Percentiles rank a stretch among this genome's conserved stretches.
Evolutionary conservation across 2,797 vertebrate species (phyloP).

Genomic region (Microctenopoma lineatum): DNA sequence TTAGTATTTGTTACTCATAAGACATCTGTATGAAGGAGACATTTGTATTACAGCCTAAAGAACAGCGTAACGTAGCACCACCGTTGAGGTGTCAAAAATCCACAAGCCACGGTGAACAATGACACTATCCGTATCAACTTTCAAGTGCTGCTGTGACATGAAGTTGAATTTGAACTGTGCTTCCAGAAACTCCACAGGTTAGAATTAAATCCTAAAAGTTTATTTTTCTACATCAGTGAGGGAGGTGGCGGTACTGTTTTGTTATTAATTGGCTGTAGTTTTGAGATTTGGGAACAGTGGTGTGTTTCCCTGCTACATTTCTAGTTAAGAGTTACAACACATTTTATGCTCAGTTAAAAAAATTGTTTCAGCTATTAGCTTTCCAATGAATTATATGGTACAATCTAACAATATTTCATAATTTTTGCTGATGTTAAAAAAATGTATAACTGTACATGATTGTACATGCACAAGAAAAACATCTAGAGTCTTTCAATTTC

Average conservation of each 20-base stretch:
- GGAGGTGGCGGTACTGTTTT: conserved; percentile 42
- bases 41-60: conserved; percentile 13
- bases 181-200: conserved; percentile 31
- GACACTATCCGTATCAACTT: conserved; percentile 20
- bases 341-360: neutral
- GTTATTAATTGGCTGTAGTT: conserved; percentile 57
- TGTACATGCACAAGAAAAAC: conserved; percentile 1
- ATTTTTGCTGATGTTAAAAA: neutral
- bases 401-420: conserved; percentile 8
- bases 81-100: too few relatives aligned
- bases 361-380: conserved; percentile 25
- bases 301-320: conserved; percentile 40
- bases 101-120: conserved; percentile 53
- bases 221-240: conserved; percentile 33
- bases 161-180: conserved; percentile 23
- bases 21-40: neutral
- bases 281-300: conserved; percentile 61
- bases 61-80: conserved; percentile 31
- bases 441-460: neutral
- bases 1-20: neutral
- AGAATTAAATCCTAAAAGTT: conserved; percentile 49
- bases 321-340: conserved; percentile 1
- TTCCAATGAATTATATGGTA: conserved; percentile 5
- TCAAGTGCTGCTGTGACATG: conserved; percentile 34
- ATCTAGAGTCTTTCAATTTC: conserved; percentile 17